Evolutionary conservation across 2,113 vertebrate genomes (phyloP), one percentile per base, ranked within the genome.

Genomic region (Saccopteryx leptura): DNA sequence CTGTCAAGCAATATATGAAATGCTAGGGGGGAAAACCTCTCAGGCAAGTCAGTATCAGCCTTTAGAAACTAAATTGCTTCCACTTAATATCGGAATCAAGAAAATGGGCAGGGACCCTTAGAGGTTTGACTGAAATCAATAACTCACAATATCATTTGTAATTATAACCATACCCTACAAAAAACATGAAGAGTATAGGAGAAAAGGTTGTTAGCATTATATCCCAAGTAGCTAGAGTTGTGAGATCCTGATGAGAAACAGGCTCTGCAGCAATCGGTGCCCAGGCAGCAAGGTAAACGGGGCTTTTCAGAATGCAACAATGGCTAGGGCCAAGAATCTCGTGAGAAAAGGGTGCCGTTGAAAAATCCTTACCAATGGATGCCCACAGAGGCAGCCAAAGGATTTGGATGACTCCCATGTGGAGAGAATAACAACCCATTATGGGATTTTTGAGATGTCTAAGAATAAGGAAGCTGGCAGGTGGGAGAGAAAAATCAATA

Each of bases 401-500:
- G 69, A 56, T 92, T 61, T 95, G 60, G 68, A 91, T 46, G 81
- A 79, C 31, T 79, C 89, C 82, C 93, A 68, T 63, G 81, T 68
- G 85, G 89, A 85, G 84, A 97, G 80, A 97, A 96, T 82, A 94
- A 97, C 95, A 97, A 85, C 17, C 46, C 58, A 69, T 63, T 92
- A 95, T 39, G 54, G 66, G 79, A 95, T 95, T 97, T 96, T 94
- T 68, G 50, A 97, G 90, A 65, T 24, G 46, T 24, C 60, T 95
- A 87, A 78, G 84, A 87, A 94, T 90, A 83, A 74, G 72, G 94
- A 90, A 90, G 79, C 61, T 87, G 84, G 80, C 80, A 90, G 84
- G 87, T 76, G 76, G 76, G 91, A 33, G 94, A 91, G 39, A 97
- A 48, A 87, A 98, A 97, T 97, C 93, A 89, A 94, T 82, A 96